phyloP scores from a whole-genome alignment of 2,113 vertebrate genomes.

The Glaucidium brasilianum region DNA sequence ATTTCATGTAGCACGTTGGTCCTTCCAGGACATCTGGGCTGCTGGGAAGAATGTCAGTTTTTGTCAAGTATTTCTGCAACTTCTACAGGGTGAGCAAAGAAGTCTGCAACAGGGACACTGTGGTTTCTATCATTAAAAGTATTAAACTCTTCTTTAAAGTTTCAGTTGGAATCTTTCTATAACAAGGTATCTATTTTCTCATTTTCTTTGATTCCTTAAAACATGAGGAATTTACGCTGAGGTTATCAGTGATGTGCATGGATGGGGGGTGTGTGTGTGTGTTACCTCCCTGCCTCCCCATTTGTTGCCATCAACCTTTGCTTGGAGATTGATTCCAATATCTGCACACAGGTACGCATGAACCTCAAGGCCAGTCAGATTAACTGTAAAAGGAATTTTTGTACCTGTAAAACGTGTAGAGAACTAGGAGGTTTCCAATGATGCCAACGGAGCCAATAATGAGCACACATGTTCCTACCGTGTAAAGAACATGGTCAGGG shows the following conservation, averaged over 20 bases:
- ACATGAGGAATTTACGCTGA: background rate
- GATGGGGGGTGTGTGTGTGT: fast-evolving
- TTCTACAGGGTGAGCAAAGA: background rate
- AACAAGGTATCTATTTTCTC: background rate
- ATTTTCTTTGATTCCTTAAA: background rate
- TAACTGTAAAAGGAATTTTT: background rate
- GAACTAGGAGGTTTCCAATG: constrained; percentile 65
- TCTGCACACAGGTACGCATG: background rate
- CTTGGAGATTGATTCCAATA: background rate
- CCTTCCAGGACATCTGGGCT: background rate
- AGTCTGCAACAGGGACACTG: background rate
- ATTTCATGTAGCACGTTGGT: background rate
- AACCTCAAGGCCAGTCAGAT: background rate
- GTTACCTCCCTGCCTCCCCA: background rate
- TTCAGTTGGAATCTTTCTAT: background rate
- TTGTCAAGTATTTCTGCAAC: background rate
- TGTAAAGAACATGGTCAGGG: constrained; percentile 50
- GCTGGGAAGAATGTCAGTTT: background rate
- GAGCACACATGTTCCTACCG: constrained; percentile 60
- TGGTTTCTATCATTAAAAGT: background rate
- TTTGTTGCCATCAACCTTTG: background rate
- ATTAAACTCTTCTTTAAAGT: background rate
- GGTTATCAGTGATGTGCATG: background rate
- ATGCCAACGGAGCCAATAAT: constrained; percentile 67
- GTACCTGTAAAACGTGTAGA: constrained; percentile 73